A percentile compares a stretch with the other conserved stretches of the same genome.
Evolutionary conservation across 1,140 invertebrate genomes (phyloP).

Genomic region (Polyergus mexicanus): DNA sequence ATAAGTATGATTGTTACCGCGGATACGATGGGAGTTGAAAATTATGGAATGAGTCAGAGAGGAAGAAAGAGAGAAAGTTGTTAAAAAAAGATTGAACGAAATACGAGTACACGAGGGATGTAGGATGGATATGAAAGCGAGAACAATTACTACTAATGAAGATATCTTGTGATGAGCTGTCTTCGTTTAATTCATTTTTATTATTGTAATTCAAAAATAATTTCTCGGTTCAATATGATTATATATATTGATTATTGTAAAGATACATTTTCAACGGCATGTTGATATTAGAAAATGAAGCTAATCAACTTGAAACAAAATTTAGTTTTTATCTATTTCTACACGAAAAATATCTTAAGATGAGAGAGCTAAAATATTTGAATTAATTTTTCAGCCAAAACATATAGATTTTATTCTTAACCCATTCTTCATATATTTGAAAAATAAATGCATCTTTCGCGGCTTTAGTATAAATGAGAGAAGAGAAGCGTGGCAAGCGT

Average conservation of each 20-base stretch:
- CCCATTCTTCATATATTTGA: not conserved
- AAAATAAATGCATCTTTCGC: not conserved
- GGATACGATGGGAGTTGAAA: slow-evolving; percentile 51
- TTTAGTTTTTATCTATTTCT: not conserved
- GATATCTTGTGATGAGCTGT: not conserved
- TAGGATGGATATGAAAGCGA: not conserved
- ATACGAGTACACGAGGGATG: not conserved
- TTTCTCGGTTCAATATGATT: not conserved
- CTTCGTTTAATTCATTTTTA: slow-evolving; percentile 6
- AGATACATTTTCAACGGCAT: too few species aligned
- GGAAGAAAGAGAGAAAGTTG: slow-evolving; percentile 16
- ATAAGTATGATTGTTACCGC: slow-evolving; percentile 58
- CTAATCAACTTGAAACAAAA: not conserved
- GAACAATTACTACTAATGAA: slow-evolving; percentile 13
- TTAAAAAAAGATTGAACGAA: slow-evolving; percentile 16
- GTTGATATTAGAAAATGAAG: not conserved
- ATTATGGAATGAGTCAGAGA: slow-evolving; percentile 21
- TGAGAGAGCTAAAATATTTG: not conserved
- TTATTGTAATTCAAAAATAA: not conserved
- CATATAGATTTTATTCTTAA: not conserved
- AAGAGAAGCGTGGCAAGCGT: not conserved
- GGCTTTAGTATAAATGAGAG: not conserved
- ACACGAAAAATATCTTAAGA: not conserved
- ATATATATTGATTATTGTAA: not conserved
- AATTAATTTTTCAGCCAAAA: not conserved